Conservation (phyloP, 2,113 vertebrate species). For the Cebus imitator region DNA sequence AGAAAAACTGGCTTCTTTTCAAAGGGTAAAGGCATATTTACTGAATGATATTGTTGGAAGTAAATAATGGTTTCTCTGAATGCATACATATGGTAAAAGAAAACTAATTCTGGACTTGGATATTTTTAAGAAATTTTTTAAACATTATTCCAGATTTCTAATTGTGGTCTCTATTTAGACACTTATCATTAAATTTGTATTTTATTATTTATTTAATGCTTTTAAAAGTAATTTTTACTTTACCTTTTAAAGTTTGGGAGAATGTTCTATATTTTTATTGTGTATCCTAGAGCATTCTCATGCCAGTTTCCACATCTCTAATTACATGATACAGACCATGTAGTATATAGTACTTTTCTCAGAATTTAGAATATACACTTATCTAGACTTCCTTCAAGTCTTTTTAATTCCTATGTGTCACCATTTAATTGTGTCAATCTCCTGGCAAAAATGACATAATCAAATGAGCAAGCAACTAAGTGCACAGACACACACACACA, state of each 20-base stretch:
- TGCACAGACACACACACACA: neutral
- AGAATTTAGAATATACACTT: neutral
- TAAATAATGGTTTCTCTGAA: neutral
- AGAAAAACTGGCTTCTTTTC: neutral
- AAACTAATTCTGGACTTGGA: neutral
- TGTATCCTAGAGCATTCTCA: neutral
- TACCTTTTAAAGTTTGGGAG: neutral
- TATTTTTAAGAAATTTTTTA: neutral
- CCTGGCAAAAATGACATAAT: neutral
- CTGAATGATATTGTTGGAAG: neutral
- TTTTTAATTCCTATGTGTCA: neutral
- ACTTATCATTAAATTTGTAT: neutral
- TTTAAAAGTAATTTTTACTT: neutral
- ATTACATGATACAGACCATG: neutral
- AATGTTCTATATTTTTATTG: neutral
- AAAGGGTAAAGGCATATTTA: neutral
- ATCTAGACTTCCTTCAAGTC: neutral
- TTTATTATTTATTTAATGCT: neutral
- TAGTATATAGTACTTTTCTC: neutral
- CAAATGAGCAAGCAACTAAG: neutral
- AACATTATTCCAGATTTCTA: neutral
- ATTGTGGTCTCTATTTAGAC: neutral
- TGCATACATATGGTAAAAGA: neutral
- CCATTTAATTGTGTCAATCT: neutral
- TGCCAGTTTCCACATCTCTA: neutral